Conservation (phyloP, 64 coral and sea anemone genomes). For the Stylophora pistillata region DNA sequence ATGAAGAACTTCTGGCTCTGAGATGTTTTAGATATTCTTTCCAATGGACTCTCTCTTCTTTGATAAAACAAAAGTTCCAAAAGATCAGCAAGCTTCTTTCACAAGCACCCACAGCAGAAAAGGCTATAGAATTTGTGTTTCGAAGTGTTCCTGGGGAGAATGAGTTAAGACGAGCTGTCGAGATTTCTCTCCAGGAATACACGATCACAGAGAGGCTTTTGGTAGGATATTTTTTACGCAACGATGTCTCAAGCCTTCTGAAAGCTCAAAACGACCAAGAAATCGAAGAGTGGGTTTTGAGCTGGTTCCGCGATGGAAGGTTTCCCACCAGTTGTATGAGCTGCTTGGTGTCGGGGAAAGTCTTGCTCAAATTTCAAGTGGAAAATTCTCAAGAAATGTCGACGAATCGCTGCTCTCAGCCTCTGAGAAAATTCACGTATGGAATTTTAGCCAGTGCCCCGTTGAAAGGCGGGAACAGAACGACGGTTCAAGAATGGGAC, state of each 20-base stretch:
- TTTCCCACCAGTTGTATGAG: constrained; percentile 58
- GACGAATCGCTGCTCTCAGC: constrained; percentile 42
- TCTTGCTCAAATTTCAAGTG: constrained; percentile 52
- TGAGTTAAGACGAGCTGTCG: no score
- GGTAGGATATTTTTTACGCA: no score
- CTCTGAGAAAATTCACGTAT: constrained; percentile 53
- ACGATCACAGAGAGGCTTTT: no score
- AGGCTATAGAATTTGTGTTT: no score
- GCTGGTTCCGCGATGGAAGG: constrained; percentile 48
- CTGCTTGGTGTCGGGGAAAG: constrained; percentile 26
- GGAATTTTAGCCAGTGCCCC: constrained; percentile 20
- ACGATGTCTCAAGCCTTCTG: neutral
- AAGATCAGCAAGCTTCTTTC: no score
- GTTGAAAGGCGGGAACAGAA: neutral
- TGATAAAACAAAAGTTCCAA: no score
- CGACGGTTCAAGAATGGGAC: constrained; percentile 45
- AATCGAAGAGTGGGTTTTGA: neutral
- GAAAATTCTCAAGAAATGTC: constrained; percentile 59
- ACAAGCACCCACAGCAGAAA: no score
- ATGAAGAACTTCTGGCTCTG: neutral
- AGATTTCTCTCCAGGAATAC: no score
- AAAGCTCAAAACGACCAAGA: no score
- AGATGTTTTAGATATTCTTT: neutral
- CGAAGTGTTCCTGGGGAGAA: no score
- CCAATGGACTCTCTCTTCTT: no score